These are phyloP conservation scores for Acleris cristana DNA, from an alignment of 2,888 invertebrate species.

Conservation along the genomic window DNA sequence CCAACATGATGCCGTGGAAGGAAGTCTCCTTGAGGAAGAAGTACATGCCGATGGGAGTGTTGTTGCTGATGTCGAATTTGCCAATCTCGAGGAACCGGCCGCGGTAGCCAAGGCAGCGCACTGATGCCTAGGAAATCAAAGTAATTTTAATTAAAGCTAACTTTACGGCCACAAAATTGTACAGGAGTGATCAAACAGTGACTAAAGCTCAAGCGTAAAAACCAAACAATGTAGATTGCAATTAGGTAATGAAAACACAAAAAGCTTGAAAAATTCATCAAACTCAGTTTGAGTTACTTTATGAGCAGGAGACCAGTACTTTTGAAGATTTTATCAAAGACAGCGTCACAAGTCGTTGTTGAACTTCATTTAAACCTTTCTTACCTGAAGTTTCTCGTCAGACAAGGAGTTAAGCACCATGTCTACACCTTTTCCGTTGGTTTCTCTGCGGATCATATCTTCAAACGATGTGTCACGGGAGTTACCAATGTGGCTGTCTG, in stretches of 20 bases:
- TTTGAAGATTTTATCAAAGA: background rate
- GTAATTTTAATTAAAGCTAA: background rate
- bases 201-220: too few species aligned
- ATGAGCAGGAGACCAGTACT: background rate
- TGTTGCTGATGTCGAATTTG: slow-evolving; percentile 89
- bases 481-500: slow-evolving; percentile 90
- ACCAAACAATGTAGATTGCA: background rate
- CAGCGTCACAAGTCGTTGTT: background rate
- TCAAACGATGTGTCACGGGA: slow-evolving; percentile 95
- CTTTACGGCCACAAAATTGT: background rate
- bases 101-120: slow-evolving; percentile 79
- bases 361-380: too few species aligned
- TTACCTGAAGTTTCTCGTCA: slow-evolving; percentile 92
- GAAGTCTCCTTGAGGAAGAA: slow-evolving; percentile 85
- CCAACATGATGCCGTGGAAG: slow-evolving; percentile 82
- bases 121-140: slow-evolving; percentile 65
- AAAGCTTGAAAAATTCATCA: background rate
- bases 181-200: too few species aligned
- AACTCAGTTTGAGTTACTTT: background rate
- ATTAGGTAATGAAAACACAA: background rate
- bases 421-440: slow-evolving; percentile 95
- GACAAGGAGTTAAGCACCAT: slow-evolving; percentile 95
- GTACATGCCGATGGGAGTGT: slow-evolving; percentile 87
- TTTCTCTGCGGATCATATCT: slow-evolving; percentile 90
- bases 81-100: slow-evolving; percentile 92